These are phyloP conservation scores for Sylvilagus floridanus DNA, from an alignment of 2,797 vertebrate genomes.

Conservation along the genomic window DNA sequence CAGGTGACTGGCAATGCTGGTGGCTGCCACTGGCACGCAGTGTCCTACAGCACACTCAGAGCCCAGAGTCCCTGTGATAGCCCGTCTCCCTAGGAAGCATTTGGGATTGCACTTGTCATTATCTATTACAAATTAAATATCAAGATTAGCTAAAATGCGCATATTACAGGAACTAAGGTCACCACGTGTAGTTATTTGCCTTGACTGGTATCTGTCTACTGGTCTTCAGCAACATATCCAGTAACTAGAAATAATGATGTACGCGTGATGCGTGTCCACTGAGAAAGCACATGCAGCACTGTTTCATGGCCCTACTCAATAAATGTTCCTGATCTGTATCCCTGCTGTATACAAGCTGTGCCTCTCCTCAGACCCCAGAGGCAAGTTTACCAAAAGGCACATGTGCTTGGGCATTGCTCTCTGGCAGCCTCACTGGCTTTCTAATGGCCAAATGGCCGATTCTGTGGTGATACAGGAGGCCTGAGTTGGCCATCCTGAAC, in stretches of 20 bases:
- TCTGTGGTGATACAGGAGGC: background rate
- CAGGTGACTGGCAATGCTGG: accelerated
- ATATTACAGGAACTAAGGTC: background rate
- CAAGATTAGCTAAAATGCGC: background rate
- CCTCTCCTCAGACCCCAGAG: too few species aligned
- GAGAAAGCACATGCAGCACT: too few species aligned
- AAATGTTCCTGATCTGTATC: too few species aligned
- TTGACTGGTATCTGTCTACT: background rate
- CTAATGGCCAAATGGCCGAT: background rate
- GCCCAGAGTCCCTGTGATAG: background rate
- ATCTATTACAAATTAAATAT: background rate
- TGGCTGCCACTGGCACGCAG: accelerated
- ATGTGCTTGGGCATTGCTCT: background rate
- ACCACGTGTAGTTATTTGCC: background rate
- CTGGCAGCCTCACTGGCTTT: background rate
- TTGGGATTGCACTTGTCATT: background rate
- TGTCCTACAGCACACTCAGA: accelerated
- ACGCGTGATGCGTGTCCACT: too few species aligned
- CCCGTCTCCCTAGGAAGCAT: background rate
- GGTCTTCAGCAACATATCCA: background rate
- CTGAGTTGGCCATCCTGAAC: too few species aligned
- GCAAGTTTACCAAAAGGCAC: too few species aligned
- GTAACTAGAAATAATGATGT: background rate
- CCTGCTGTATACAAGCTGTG: too few species aligned
- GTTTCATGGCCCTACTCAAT: too few species aligned